A percentile compares a stretch with the other conserved stretches of the same genome.
These are phyloP conservation scores for Ruditapes philippinarum DNA, from an alignment of 1,140 invertebrate genomes.

Conservation along the genomic window DNA sequence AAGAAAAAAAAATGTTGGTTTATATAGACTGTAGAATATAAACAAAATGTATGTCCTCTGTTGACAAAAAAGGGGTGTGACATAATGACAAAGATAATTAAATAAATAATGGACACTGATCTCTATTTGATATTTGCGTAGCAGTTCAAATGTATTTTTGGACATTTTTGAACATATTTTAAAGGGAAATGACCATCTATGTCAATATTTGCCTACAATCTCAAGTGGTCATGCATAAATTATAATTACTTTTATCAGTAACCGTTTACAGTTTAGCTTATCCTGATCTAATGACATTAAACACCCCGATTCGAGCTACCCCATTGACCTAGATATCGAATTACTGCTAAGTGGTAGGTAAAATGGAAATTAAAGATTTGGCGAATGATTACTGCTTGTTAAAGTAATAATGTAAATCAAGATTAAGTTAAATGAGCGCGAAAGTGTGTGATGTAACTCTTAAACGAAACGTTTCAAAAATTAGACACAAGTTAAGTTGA, in stretches of 20 bases:
- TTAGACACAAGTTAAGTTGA: no score
- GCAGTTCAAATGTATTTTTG: neutral
- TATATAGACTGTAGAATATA: no score
- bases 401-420: neutral
- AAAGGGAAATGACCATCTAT: neutral
- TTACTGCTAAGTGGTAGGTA: conserved; percentile 13
- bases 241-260: neutral
- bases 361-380: conserved; percentile 23
- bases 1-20: no score
- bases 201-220: neutral
- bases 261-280: neutral
- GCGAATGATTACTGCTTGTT: conserved; percentile 7
- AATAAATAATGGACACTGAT: no score
- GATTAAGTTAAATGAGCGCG: neutral
- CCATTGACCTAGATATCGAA: conserved; percentile 9
- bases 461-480: no score
- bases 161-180: no score
- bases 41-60: no score
- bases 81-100: no score
- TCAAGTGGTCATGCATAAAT: neutral
- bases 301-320: neutral
- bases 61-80: no score
- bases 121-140: no score
- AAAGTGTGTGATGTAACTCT: neutral
- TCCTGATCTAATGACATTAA: neutral